Evolutionary conservation across 2,113 vertebrate genomes (phyloP), one percentile per base, ranked within the genome.

Genomic region (Cairina moschata): DNA sequence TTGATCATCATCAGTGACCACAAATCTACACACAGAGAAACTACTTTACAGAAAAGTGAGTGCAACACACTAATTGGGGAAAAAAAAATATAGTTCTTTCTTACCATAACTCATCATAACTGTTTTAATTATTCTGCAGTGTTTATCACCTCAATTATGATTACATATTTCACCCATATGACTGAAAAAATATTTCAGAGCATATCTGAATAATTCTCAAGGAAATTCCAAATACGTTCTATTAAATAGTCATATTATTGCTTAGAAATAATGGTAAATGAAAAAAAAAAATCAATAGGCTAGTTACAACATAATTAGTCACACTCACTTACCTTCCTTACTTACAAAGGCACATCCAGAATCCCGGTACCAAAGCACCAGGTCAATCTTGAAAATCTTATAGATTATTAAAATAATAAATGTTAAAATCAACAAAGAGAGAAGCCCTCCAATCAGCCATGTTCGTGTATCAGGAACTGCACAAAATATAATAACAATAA

Each of bases 321-420:
- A 83, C 13, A 54, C 20, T 67, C 38, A 86, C 69, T 66, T 98
- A 99, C 99, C 99, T 98, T 98, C 97, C 71, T 90, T 77, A 11
- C 81, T 91, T 50, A 98, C 98, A 91, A 98, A 86, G 82, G 96
- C 95, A 66, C 98, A 98, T 90, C 97, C 97, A 22, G 93, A 96
- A 83, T 86, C 96, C 63, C 99, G 98, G 94, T 98, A 98, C 97
- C 98, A 99, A 92, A 99, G 98, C 58, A 98, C 97, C 44, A 99
- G 98, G 77, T 99, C 98, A 66, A 99, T 95, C 95, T 98, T 99
- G 97, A 99, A 99, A 89, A 97, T 42, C 77, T 98, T 98, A 96
- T 98, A 99, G 72, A 98, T 65, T 81, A 94, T 87, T 75, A 98
- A 82, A 72, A 89, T 89, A 85, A 75, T 58, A 36, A 97, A 72